These are phyloP conservation scores for Hydraecia micacea DNA, from an alignment of 2,888 invertebrate genomes.

Conservation along the genomic window DNA sequence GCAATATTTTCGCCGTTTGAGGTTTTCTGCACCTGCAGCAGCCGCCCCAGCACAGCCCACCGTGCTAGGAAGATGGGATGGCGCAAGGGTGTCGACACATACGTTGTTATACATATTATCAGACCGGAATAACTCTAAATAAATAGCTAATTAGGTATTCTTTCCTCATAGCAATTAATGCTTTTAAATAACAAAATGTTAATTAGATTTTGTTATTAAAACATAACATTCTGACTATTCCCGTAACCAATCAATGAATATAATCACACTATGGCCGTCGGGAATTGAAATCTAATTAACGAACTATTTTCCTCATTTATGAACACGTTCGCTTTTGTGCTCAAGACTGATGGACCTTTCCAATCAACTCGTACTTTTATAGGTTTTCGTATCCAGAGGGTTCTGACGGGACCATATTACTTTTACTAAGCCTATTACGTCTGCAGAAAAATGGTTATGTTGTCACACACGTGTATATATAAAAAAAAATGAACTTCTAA, in stretches of 20 bases:
- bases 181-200: neutral
- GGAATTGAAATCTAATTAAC: constrained; percentile 32
- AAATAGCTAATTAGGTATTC: neutral
- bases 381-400: neutral
- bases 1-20: too few relatives aligned
- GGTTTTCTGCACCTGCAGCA: too few relatives aligned
- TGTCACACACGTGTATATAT: too few relatives aligned
- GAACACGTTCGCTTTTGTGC: constrained; percentile 6
- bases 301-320: constrained; percentile 37
- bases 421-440: neutral
- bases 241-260: constrained; percentile 26
- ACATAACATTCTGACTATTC: constrained; percentile 16
- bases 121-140: too few relatives aligned
- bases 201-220: constrained; percentile 7
- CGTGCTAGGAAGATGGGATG: too few relatives aligned
- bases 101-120: too few relatives aligned
- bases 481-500: too few relatives aligned
- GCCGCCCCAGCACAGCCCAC: too few relatives aligned
- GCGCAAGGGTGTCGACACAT: too few relatives aligned
- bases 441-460: too few relatives aligned
- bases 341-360: neutral
- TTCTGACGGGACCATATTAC: neutral
- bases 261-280: constrained; percentile 27
- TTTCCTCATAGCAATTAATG: neutral
- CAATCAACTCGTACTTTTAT: constrained; percentile 19